Conservation (phyloP, 2,113 vertebrate genomes). For the Trematocara unimaculatum region DNA sequence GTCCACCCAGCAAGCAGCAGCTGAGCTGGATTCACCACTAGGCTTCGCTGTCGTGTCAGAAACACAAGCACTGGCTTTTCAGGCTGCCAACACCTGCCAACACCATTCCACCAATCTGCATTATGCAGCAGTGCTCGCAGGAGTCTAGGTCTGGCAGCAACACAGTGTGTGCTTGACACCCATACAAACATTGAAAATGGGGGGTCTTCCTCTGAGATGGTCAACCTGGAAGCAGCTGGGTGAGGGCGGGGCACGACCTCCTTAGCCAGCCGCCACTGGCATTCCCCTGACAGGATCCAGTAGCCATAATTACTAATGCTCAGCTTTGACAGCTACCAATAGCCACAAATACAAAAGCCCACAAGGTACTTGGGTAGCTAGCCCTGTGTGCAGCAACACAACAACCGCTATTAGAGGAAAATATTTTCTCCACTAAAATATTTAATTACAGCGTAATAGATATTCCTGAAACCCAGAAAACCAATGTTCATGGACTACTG, state of each 20-base stretch:
- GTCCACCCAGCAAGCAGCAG: background rate
- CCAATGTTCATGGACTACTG: background rate
- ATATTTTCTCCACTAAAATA: background rate
- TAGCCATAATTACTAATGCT: background rate
- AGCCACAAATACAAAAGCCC: background rate
- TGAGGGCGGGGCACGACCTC: accelerated
- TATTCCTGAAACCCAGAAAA: background rate
- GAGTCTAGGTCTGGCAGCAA: background rate
- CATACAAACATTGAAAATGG: background rate
- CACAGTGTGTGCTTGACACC: background rate
- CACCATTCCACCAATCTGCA: background rate
- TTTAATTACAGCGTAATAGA: background rate
- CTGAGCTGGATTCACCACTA: accelerated
- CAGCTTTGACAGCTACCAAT: background rate
- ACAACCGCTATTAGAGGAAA: background rate
- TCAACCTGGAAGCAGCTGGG: background rate
- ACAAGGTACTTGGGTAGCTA: background rate
- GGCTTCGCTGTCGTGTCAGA: background rate
- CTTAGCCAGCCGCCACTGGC: background rate
- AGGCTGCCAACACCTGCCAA: background rate
- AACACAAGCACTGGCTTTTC: background rate
- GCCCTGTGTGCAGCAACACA: background rate
- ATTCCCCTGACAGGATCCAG: background rate
- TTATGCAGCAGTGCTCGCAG: background rate
- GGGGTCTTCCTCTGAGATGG: accelerated